A percentile compares a stretch with the other conserved stretches of the same genome.
Evolutionary conservation across 2,797 vertebrate species (phyloP).

Genomic region (Linurgus olivaceus): DNA sequence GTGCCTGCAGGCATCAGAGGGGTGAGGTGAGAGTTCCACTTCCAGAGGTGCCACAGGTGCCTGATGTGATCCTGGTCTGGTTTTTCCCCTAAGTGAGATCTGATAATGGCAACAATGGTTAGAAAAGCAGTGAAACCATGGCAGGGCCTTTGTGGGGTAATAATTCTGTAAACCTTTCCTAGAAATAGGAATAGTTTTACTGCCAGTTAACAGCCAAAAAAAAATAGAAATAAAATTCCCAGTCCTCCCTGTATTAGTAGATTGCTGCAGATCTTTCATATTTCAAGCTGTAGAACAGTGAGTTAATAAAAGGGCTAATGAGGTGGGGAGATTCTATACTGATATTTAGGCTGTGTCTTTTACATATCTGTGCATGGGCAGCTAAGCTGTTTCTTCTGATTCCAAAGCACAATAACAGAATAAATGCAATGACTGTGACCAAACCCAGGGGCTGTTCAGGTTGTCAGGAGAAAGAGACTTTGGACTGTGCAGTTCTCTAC

Average conservation of each 20-base stretch:
- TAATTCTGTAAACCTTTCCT: background rate
- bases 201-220: background rate
- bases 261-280: background rate
- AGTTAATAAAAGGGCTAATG: background rate
- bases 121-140: background rate
- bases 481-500: background rate
- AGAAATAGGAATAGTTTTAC: background rate
- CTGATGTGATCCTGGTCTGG: background rate
- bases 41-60: background rate
- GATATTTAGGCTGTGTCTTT: background rate
- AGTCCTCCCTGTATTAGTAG: background rate
- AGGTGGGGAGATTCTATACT: background rate
- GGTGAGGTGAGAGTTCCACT: background rate
- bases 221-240: background rate
- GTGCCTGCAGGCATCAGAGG: background rate
- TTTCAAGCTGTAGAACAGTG: background rate
- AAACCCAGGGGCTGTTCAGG: background rate
- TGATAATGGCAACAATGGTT: background rate
- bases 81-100: background rate
- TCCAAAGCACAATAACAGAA: background rate
- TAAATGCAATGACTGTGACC: background rate
- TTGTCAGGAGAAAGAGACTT: background rate
- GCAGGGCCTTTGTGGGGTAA: background rate
- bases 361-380: background rate
- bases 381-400: background rate